Conservation (phyloP, 2,888 invertebrate genomes). For the Stenoptilia bipunctidactyla region DNA sequence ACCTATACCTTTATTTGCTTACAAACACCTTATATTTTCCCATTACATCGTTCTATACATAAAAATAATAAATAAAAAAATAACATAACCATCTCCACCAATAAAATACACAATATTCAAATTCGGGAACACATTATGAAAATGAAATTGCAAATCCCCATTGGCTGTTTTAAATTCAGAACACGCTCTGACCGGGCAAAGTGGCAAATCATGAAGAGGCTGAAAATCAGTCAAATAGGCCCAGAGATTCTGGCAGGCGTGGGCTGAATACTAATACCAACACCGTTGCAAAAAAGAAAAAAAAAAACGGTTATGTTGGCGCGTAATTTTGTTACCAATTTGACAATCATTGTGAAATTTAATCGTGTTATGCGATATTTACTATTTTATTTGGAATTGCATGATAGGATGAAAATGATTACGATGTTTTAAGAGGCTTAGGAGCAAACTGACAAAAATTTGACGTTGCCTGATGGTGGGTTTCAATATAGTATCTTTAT, state of each 20-base stretch:
- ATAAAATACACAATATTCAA: conserved; percentile 42
- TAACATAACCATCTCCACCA: background rate
- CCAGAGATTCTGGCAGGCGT: conserved; percentile 48
- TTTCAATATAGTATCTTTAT: no score
- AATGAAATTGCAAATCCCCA: conserved; percentile 60
- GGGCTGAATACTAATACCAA: conserved; percentile 42
- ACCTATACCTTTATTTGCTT: no score
- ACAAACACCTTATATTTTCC: no score
- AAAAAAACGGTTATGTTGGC: background rate
- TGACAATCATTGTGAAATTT: background rate
- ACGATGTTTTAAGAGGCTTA: no score
- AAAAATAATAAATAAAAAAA: no score
- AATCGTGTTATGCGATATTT: no score
- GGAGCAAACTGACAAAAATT: no score
- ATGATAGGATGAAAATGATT: no score
- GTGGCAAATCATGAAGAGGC: conserved; percentile 69
- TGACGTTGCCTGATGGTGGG: no score
- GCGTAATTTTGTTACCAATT: background rate
- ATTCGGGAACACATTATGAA: conserved; percentile 49
- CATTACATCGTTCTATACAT: no score
- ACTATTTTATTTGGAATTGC: no score
- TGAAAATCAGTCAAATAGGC: conserved; percentile 71
- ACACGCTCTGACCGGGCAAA: conserved; percentile 60
- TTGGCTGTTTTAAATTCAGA: conserved; percentile 56
- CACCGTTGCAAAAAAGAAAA: background rate